phyloP scores from a whole-genome alignment of 2,113 vertebrate genomes.

The Copsychus sechellarum region DNA sequence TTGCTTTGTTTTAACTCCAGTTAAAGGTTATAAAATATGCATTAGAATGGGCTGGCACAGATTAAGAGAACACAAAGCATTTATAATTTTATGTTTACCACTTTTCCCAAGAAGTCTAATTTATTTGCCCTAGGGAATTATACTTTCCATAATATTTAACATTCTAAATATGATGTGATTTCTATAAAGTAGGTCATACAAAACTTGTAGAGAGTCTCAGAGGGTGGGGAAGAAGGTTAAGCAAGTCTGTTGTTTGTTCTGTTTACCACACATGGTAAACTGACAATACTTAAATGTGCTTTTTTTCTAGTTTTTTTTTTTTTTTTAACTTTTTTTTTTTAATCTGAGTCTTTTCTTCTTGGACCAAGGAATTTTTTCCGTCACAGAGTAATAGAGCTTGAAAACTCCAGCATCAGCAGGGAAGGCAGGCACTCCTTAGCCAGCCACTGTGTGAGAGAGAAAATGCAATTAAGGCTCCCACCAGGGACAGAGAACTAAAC shows the following conservation, averaged over 20 bases:
- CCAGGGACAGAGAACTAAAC: slow-evolving; percentile 82
- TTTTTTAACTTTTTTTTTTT: not conserved
- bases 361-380: slow-evolving; percentile 77
- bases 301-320: not conserved
- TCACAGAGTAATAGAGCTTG: slow-evolving; percentile 84
- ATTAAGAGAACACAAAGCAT: slow-evolving; percentile 55
- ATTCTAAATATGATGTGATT: slow-evolving; percentile 55
- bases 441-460: slow-evolving; percentile 84
- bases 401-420: slow-evolving; percentile 84
- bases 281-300: slow-evolving; percentile 73
- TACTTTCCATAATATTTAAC: slow-evolving; percentile 49
- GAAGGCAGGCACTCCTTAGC: slow-evolving; percentile 79
- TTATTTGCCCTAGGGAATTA: slow-evolving; percentile 39
- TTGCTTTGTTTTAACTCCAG: slow-evolving; percentile 36
- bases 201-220: slow-evolving; percentile 54
- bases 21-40: slow-evolving; percentile 51
- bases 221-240: slow-evolving; percentile 36
- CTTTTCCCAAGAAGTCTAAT: slow-evolving; percentile 57
- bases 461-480: slow-evolving; percentile 90
- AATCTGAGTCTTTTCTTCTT: slow-evolving; percentile 75
- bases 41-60: slow-evolving; percentile 51
- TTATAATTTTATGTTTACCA: slow-evolving; percentile 55
- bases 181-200: slow-evolving; percentile 50
- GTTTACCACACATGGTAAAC: slow-evolving; percentile 69
- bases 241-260: slow-evolving; percentile 62